Evolutionary conservation across 2,888 invertebrate species (phyloP).

Genomic region (Rambutsinella grinnellia): DNA sequence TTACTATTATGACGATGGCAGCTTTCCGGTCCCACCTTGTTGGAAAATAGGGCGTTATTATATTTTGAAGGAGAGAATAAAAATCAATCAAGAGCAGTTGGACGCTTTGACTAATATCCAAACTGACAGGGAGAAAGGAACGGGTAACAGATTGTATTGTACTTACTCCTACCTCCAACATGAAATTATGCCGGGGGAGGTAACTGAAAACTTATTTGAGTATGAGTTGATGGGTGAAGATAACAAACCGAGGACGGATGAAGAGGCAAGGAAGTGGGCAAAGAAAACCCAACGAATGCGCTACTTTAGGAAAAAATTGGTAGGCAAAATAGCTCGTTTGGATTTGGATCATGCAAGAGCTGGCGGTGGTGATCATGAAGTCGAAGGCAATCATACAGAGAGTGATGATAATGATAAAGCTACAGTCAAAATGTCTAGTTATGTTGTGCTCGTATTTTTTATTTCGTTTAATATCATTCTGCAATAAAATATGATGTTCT

Average conservation of each 20-base stretch:
- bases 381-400: too few relatives aligned
- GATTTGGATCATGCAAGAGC: too few relatives aligned
- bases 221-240: slow-evolving; percentile 27
- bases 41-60: slow-evolving; percentile 24
- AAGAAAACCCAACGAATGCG: slow-evolving; percentile 12
- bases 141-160: slow-evolving; percentile 4
- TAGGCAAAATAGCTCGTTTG: slow-evolving; percentile 1
- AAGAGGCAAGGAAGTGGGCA: not conserved
- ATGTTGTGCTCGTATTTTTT: too few relatives aligned
- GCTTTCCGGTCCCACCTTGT: slow-evolving; percentile 42
- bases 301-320: not conserved
- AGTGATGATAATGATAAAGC: too few relatives aligned
- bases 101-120: slow-evolving; percentile 10
- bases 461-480: too few relatives aligned
- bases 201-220: slow-evolving; percentile 2
- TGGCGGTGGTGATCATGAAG: too few relatives aligned
- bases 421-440: too few relatives aligned
- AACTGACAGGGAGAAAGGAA: slow-evolving; percentile 21
- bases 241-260: slow-evolving; percentile 9
- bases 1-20: slow-evolving; percentile 36
- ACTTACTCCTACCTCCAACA: slow-evolving; percentile 14
- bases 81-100: slow-evolving; percentile 16
- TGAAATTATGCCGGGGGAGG: not conserved
- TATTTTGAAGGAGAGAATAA: slow-evolving; percentile 21
- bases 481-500: too few relatives aligned